Evolutionary conservation across 2,113 vertebrate genomes (phyloP).

Genomic region (Gnathonemus echidnorhynchus): DNA sequence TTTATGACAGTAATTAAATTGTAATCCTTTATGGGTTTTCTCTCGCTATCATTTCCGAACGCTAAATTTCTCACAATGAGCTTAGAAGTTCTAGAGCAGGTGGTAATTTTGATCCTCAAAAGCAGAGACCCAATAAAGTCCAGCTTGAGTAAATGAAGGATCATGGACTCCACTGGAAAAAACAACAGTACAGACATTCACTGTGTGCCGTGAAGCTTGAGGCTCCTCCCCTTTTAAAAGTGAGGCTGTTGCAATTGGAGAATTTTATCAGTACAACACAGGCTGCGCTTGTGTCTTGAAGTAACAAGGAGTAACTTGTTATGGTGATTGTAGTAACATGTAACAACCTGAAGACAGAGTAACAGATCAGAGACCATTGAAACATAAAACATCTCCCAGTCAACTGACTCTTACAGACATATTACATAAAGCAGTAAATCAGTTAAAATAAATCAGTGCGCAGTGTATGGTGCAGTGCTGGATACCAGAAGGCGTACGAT

Average conservation of each 20-base stretch:
- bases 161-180: neutral
- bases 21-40: neutral
- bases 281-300: neutral
- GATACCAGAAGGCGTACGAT: neutral
- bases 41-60: neutral
- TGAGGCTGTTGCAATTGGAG: neutral
- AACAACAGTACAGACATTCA: neutral
- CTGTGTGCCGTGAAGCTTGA: neutral
- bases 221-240: neutral
- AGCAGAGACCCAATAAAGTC: slow-evolving; percentile 3
- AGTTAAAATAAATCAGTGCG: neutral
- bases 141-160: neutral
- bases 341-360: neutral
- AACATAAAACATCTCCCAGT: neutral
- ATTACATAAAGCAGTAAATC: neutral
- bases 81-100: neutral
- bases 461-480: neutral
- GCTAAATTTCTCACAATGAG: neutral
- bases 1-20: neutral
- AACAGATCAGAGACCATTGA: neutral
- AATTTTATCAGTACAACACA: neutral
- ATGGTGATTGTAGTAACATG: neutral
- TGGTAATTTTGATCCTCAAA: slow-evolving; percentile 6
- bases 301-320: neutral
- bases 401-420: neutral